A percentile compares a stretch with the other conserved stretches of the same genome.
These are phyloP conservation scores for Marisa cornuarietis DNA, from an alignment of 1,140 invertebrate species.

Conservation along the genomic window DNA sequence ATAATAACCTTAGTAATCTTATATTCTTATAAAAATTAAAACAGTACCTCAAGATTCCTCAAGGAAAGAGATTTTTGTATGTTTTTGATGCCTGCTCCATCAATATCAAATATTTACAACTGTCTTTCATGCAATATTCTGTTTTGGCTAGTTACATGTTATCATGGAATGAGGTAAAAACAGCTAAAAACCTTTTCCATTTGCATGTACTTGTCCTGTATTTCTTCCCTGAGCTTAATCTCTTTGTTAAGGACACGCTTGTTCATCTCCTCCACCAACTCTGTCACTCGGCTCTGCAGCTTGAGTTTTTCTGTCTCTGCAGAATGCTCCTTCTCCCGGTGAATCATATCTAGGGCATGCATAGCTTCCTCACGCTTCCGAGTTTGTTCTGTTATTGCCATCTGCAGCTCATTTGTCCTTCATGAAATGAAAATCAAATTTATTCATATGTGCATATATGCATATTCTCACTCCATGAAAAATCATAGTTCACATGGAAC, in stretches of 20 bases:
- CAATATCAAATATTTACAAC: no score
- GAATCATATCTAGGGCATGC: constrained; percentile 58
- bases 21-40: no score
- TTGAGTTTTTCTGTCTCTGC: constrained; percentile 56
- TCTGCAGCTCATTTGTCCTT: constrained; percentile 55
- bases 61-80: no score
- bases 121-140: no score
- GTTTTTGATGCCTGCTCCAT: no score
- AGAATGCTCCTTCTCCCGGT: constrained; percentile 60
- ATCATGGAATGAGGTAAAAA: no score
- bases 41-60: no score
- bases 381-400: constrained; percentile 50
- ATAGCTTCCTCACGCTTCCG: constrained; percentile 62
- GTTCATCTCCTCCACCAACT: constrained; percentile 62
- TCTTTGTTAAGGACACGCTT: constrained; percentile 61
- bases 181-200: constrained; percentile 54
- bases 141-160: no score
- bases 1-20: no score
- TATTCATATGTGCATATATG: background rate
- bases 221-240: constrained; percentile 63
- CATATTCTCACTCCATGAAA: no score
- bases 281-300: constrained; percentile 53
- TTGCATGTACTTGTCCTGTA: constrained; percentile 56
- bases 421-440: constrained; percentile 7
- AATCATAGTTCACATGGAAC: no score